These are phyloP conservation scores for Portunus trituberculatus DNA, from an alignment of 1,140 invertebrate genomes.

Conservation along the genomic window DNA sequence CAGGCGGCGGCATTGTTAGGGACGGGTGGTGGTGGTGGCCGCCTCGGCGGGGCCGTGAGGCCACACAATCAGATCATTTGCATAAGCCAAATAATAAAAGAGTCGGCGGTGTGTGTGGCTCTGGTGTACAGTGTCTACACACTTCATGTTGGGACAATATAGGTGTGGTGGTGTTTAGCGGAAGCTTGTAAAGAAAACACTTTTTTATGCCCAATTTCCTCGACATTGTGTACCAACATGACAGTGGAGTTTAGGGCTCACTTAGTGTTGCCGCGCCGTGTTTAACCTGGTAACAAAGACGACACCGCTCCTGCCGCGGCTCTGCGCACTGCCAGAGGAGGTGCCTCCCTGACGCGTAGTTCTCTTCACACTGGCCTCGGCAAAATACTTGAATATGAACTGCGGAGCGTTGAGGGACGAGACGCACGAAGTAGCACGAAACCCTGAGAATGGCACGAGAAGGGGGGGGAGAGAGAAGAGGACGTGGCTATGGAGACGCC, in stretches of 20 bases:
- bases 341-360: not conserved
- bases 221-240: constrained; percentile 56
- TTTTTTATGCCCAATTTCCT: constrained; percentile 69
- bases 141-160: constrained; percentile 53
- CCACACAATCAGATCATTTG: constrained; percentile 53
- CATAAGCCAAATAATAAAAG: constrained; percentile 58
- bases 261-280: constrained; percentile 56
- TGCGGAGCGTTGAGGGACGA: not conserved
- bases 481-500: not conserved
- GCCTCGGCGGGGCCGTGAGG: not conserved
- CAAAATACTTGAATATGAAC: not conserved
- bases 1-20: not conserved
- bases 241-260: constrained; percentile 55
- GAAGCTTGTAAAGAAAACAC: constrained; percentile 64
- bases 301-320: constrained; percentile 24
- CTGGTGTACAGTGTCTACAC: constrained; percentile 31
- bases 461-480: not conserved
- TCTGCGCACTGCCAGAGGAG: not conserved
- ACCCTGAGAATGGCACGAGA: not conserved
- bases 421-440: not conserved
- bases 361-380: not conserved
- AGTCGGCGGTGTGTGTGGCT: not conserved
- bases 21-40: not conserved
- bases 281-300: constrained; percentile 58
- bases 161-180: constrained; percentile 60